Conservation (phyloP, 2,113 vertebrate genomes). For the Takifugu bimaculatus region DNA sequence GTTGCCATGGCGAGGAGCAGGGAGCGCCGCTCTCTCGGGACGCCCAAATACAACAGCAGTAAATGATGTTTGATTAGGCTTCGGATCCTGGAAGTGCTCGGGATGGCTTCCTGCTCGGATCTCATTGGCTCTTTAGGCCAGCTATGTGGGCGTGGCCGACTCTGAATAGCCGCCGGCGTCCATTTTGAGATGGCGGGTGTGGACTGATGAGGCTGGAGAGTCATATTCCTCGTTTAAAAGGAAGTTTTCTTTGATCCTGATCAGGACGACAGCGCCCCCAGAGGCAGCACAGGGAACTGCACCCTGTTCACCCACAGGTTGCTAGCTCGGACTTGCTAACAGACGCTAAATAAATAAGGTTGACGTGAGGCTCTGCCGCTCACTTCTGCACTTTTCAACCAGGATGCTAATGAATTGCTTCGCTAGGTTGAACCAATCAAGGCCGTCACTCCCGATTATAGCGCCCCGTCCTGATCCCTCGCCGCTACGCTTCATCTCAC, state of each 20-base stretch:
- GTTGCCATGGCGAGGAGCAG: conserved; percentile 95
- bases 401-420: conserved; percentile 74
- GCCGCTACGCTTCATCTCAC: conserved; percentile 46
- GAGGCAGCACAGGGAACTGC: too few species aligned
- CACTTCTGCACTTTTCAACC: conserved; percentile 46
- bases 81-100: conserved; percentile 94
- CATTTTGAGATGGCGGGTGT: too few species aligned
- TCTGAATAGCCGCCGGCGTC: too few species aligned
- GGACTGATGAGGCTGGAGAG: too few species aligned
- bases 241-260: too few species aligned
- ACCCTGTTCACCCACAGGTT: too few species aligned
- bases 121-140: conserved; percentile 26
- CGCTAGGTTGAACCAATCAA: conserved; percentile 78
- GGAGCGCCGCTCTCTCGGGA: conserved; percentile 91
- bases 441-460: conserved; percentile 79
- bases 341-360: too few species aligned
- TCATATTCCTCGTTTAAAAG: too few species aligned
- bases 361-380: conserved; percentile 30
- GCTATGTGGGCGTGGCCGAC: too few species aligned
- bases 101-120: conserved; percentile 79
- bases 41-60: conserved; percentile 99
- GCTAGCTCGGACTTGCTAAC: too few species aligned
- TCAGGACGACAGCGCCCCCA: too few species aligned
- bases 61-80: conserved; percentile 99
- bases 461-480: conserved; percentile 46